phyloP scores from a whole-genome alignment of 2,113 vertebrate species.

The Pyrgilauda ruficollis region DNA sequence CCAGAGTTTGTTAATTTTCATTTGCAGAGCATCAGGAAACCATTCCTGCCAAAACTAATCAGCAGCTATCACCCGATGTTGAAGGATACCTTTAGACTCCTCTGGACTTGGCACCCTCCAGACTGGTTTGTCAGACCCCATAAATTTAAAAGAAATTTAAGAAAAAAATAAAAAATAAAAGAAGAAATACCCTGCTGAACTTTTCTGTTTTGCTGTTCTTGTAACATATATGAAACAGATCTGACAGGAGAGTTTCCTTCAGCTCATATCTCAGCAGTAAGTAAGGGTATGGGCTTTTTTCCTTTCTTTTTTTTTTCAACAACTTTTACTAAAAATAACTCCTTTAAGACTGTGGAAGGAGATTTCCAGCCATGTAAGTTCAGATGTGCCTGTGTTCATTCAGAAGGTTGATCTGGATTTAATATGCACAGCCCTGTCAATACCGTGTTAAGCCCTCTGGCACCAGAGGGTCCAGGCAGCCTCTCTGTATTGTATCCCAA shows the following conservation, averaged over 20 bases:
- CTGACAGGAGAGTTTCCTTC: conserved; percentile 60
- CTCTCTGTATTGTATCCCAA: conserved; percentile 47
- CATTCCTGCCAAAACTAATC: conserved; percentile 52
- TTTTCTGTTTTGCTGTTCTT: conserved; percentile 71
- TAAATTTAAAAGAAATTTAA: neutral
- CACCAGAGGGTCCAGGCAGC: conserved; percentile 64
- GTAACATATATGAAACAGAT: conserved; percentile 60
- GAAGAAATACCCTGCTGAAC: conserved; percentile 62
- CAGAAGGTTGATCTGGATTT: conserved; percentile 60
- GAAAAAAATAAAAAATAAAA: neutral
- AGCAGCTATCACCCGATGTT: conserved; percentile 40
- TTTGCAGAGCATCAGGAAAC: conserved; percentile 43
- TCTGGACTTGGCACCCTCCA: conserved; percentile 46
- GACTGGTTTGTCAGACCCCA: conserved; percentile 56
- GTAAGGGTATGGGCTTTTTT: conserved; percentile 1
- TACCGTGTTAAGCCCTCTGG: conserved; percentile 63
- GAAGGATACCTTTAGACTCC: conserved; percentile 41
- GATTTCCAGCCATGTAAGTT: neutral
- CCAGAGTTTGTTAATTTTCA: neutral
- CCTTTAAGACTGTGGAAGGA: conserved; percentile 29
- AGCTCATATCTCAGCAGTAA: conserved; percentile 64
- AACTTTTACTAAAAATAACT: conserved; percentile 62
- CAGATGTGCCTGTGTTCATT: conserved; percentile 43
- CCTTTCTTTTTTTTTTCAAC: neutral
- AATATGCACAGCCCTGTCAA: conserved; percentile 39